phyloP scores from a whole-genome alignment of 1,140 invertebrate genomes.

The Macrobrachium nipponense region DNA sequence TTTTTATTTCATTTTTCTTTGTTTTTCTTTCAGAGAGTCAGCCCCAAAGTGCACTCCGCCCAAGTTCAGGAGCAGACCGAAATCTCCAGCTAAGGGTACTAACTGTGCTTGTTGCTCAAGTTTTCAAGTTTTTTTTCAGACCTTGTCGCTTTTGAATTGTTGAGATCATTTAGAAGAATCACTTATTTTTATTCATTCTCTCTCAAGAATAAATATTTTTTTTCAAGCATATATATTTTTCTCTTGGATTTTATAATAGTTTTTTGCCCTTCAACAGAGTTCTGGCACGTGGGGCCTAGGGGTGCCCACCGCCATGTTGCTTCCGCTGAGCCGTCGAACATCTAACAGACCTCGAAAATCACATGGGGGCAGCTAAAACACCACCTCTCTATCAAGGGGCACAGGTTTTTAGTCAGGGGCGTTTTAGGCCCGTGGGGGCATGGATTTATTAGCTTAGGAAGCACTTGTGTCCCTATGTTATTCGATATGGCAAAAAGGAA shows the following conservation, averaged over 20 bases:
- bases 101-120: no score
- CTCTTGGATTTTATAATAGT: background rate
- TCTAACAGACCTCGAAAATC: constrained; percentile 38
- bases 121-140: no score
- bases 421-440: no score
- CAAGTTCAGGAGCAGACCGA: no score
- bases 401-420: background rate
- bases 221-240: background rate
- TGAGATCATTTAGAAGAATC: no score
- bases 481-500: background rate
- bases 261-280: background rate
- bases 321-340: background rate
- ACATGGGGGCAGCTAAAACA: constrained; percentile 43
- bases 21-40: no score
- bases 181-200: background rate
- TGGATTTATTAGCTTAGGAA: background rate
- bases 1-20: no score
- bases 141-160: no score
- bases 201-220: no score
- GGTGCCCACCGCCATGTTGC: background rate
- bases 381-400: constrained; percentile 38
- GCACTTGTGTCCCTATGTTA: background rate
- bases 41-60: no score
- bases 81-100: no score
- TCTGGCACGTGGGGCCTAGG: constrained; percentile 40